phyloP scores from a whole-genome alignment of 2,888 invertebrate species.

The Agonopterix alstromeriana region DNA sequence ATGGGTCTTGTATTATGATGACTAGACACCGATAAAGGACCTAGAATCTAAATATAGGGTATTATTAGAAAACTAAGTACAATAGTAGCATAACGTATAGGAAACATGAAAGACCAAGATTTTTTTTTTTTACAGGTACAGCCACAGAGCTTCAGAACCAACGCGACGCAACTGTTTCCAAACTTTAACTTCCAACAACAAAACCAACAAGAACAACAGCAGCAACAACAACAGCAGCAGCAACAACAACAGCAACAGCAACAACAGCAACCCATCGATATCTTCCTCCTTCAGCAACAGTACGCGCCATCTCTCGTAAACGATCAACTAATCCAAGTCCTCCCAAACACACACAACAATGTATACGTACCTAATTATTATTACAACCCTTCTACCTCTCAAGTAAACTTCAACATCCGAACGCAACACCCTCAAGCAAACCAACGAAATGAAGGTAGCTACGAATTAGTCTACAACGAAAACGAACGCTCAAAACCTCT shows the following conservation, averaged over 20 bases:
- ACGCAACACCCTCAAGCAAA: conserved; percentile 20
- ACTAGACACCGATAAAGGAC: too few relatives aligned
- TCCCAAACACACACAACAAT: conserved; percentile 11
- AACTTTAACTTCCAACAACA: too few relatives aligned
- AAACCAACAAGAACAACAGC: background rate
- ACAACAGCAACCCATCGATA: conserved; percentile 24
- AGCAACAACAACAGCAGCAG: background rate
- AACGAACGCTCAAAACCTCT: conserved; percentile 28
- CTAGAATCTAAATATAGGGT: too few relatives aligned
- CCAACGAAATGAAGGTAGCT: conserved; percentile 3
- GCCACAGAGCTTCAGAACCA: conserved; percentile 7
- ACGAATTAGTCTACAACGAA: conserved; percentile 3
- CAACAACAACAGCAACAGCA: background rate
- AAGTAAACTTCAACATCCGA: conserved; percentile 30
- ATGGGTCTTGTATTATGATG: too few relatives aligned
- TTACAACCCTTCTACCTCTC: conserved; percentile 18
- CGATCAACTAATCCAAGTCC: conserved; percentile 22
- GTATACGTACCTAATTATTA: conserved; percentile 18
- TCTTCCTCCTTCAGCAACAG: conserved; percentile 49
- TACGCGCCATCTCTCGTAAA: conserved; percentile 19
- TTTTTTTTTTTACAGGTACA: background rate
- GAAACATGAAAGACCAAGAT: background rate
- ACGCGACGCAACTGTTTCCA: conserved; percentile 9
- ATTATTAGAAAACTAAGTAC: too few relatives aligned
- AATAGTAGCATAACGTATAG: too few relatives aligned